Evolutionary conservation across 2,113 vertebrate genomes (phyloP).

Genomic region (Sturnus vulgaris): DNA sequence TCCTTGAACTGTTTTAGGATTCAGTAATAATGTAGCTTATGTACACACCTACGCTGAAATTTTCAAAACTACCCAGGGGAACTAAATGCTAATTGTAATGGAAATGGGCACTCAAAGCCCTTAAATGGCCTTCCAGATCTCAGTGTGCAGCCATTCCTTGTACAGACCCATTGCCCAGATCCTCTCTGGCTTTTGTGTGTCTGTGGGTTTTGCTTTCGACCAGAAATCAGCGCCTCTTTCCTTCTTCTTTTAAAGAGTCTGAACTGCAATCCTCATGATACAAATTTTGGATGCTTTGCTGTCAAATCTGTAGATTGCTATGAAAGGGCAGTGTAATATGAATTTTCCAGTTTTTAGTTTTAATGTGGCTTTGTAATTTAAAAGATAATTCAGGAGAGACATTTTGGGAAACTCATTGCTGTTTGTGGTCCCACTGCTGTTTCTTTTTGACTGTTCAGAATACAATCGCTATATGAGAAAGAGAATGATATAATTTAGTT

Average conservation of each 20-base stretch:
- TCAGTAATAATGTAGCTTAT: neutral
- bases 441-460: neutral
- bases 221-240: neutral
- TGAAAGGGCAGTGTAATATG: neutral
- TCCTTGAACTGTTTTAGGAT: constrained; percentile 2
- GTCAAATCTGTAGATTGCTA: neutral
- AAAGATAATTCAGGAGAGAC: neutral
- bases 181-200: neutral
- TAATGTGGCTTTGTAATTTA: neutral
- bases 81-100: neutral
- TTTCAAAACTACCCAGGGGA: neutral
- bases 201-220: neutral
- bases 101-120: neutral
- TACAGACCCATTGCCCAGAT: neutral
- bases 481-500: neutral
- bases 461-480: neutral
- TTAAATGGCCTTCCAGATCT: neutral
- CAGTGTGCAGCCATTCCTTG: accelerated
- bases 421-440: neutral
- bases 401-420: neutral
- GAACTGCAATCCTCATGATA: neutral
- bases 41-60: constrained; percentile 6
- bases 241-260: neutral
- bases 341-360: neutral
- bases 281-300: neutral